These are phyloP conservation scores for Arctocebus calabarensis DNA, from an alignment of 2,797 vertebrate genomes.

Conservation along the genomic window DNA sequence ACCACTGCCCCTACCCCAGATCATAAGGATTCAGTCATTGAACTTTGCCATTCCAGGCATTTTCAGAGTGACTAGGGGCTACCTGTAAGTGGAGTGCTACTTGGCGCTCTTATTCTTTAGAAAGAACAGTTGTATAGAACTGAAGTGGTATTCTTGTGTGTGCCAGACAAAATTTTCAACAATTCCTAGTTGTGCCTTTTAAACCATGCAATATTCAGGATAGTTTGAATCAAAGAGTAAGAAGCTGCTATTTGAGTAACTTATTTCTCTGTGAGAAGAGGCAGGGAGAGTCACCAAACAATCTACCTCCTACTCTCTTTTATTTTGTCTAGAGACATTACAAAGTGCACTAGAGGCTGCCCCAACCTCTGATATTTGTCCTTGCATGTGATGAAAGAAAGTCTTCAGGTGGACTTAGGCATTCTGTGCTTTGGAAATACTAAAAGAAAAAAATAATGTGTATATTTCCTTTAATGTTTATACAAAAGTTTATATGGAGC, in stretches of 20 bases:
- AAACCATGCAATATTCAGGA: conserved; percentile 87
- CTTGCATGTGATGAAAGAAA: conserved; percentile 89
- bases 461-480: conserved; percentile 97
- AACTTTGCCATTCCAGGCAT: conserved; percentile 81
- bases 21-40: conserved; percentile 87
- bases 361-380: conserved; percentile 88
- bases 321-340: conserved; percentile 90
- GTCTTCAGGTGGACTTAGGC: conserved; percentile 89
- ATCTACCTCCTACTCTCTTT: conserved; percentile 93
- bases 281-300: conserved; percentile 87
- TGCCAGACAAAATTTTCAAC: conserved; percentile 60
- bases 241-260: conserved; percentile 88
- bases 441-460: conserved; percentile 89
- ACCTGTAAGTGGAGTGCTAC: conserved; percentile 81
- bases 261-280: conserved; percentile 75
- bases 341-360: conserved; percentile 89
- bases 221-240: conserved; percentile 87
- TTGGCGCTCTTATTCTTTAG: conserved; percentile 80
- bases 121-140: conserved; percentile 72
- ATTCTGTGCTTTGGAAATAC: conserved; percentile 91
- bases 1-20: conserved; percentile 85
- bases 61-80: conserved; percentile 82
- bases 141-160: conserved; percentile 59
- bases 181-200: conserved; percentile 86
- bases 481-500: conserved; percentile 98